A percentile compares a stretch with the other conserved stretches of the same genome.
phyloP scores from a whole-genome alignment of 37 sponge, comb jelly and placozoan species.

The Chondrosia reniformis region DNA sequence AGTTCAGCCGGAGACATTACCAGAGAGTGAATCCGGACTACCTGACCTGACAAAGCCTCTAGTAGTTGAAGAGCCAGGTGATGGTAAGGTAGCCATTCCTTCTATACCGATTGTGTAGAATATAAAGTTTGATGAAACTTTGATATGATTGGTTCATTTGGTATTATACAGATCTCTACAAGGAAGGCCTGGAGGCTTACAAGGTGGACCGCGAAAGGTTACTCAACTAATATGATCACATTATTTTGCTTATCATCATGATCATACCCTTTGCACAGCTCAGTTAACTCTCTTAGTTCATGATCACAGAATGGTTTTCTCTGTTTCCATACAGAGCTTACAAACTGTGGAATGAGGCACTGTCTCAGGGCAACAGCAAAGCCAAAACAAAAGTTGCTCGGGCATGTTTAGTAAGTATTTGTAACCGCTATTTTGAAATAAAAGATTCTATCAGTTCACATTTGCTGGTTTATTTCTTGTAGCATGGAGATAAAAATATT shows the following conservation, averaged over 20 bases:
- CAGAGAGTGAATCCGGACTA: not conserved
- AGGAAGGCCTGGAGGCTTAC: no score
- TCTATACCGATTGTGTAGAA: no score
- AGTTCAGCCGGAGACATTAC: no score
- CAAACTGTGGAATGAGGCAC: conserved; percentile 27
- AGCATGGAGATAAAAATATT: conserved; percentile 50
- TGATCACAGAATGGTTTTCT: not conserved
- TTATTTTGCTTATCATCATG: no score
- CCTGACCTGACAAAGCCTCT: not conserved
- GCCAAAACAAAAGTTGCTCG: conserved; percentile 55
- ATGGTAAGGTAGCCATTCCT: conserved; percentile 6
- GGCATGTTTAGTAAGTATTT: conserved; percentile 48
- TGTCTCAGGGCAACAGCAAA: conserved; percentile 46
- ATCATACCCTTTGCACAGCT: no score
- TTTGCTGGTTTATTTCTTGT: not conserved
- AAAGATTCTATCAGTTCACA: not conserved
- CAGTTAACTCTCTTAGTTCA: no score
- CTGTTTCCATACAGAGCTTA: conserved; percentile 30
- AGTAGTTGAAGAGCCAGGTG: conserved; percentile 16
- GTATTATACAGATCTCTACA: no score
- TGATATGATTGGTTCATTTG: not conserved
- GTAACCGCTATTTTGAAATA: no score
- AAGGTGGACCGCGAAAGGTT: no score
- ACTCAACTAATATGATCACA: no score
- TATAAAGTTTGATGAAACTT: no score